Base-by-base conservation (phyloP, 2,113 vertebrate genomes). In the Ceratotherium simum region DNA sequence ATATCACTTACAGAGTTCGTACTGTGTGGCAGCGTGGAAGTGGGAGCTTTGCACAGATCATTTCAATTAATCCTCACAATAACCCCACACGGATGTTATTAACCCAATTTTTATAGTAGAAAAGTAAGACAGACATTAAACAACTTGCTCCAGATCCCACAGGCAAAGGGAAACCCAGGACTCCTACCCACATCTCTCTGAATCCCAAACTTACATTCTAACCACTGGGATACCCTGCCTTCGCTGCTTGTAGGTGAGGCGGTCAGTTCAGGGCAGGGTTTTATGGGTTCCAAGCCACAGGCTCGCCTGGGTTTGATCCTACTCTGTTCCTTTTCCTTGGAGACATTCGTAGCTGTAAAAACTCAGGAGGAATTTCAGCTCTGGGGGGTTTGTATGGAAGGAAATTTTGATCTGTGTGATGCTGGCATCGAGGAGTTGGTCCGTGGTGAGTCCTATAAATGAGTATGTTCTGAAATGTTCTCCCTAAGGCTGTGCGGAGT, bases 321-420 rank as follows among this genome's bases (percentile, higher is more conserved):
- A 42, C 27, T 76, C 25, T 46, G 69, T 82, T 69, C 27, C 72
- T 85, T 83, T 39, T 64, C 36, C 56, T 33, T n/a, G 46, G 75
- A 90, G 48, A 78, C 51, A 54, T 20, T 69, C 56, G 29, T 64
- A 33, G 27, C 67, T 96, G 0, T 93, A 78, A 89, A 90, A 42
- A 67, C 27, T 79, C 42, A 78, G 82, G 72, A 75, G 56, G 58
- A 88, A 54, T 95, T 79, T 92, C 76, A 69, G 2, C 58, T 72
- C 21, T 23, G 36, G 62, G 33, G 93, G 46, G 69, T 65, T 65
- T 51, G 18, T 31, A 25, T 33, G 36, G 90, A 73, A 89, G 48
- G n/a, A 51, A 56, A 14, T 58, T 18, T 73, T 95, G 69, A 88
- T 85, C 51, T 93, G 13, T 76, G 84, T 91, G 88, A 76, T 62